Conservation (phyloP, 2,888 invertebrate genomes). For the Caprella mutica region DNA sequence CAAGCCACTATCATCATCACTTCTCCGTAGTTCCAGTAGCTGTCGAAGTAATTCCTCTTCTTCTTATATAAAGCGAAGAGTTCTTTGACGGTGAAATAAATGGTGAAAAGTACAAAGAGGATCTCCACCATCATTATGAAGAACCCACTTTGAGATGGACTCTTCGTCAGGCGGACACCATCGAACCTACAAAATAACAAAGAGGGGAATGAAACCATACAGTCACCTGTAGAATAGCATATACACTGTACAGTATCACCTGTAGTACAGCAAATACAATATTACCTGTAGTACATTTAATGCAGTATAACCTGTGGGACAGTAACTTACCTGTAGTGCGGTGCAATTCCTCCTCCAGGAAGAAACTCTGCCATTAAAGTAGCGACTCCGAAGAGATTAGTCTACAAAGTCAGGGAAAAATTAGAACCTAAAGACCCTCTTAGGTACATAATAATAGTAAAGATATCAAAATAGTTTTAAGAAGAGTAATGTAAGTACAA, state of each 20-base stretch:
- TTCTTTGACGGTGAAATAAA: conserved; percentile 41
- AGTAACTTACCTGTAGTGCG: conserved; percentile 17
- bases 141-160: conserved; percentile 41
- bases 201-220: too few species aligned
- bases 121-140: conserved; percentile 41
- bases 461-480: neutral
- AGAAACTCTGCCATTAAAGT: conserved; percentile 33
- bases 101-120: conserved; percentile 40
- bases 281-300: too few species aligned
- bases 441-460: neutral
- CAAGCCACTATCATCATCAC: conserved; percentile 40
- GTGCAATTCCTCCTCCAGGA: conserved; percentile 35
- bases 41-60: conserved; percentile 39
- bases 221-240: too few species aligned
- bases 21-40: conserved; percentile 43
- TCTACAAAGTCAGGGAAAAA: conserved; percentile 13
- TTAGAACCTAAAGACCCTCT: neutral
- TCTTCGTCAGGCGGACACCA: conserved; percentile 27
- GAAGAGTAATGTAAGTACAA: neutral
- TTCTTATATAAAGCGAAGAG: conserved; percentile 37
- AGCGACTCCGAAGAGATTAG: conserved; percentile 38
- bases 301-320: too few species aligned
- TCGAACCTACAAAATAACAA: too few species aligned
- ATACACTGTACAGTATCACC: too few species aligned
- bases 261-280: too few species aligned